These are phyloP conservation scores for Procambarus virginalis DNA, from an alignment of 1,140 invertebrate species.

Conservation along the genomic window DNA sequence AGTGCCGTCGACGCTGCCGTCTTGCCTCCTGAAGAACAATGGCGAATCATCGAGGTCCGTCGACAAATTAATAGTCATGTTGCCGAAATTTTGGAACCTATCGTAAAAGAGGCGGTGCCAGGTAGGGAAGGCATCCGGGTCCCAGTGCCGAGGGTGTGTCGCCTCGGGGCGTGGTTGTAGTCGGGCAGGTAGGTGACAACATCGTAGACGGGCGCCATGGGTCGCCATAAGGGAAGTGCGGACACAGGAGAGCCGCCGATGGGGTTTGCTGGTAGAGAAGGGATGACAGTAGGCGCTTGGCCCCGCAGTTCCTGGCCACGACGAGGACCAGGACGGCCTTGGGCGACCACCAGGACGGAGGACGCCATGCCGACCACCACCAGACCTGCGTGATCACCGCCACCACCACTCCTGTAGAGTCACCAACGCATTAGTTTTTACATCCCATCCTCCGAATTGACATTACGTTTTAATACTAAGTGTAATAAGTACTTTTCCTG, in stretches of 20 bases:
- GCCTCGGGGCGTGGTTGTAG: background rate
- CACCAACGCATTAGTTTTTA: background rate
- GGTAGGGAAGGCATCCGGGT: background rate
- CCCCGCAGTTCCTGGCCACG: background rate
- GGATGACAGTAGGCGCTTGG: background rate
- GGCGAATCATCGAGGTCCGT: slow-evolving; percentile 22
- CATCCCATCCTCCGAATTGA: no score
- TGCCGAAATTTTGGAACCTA: background rate
- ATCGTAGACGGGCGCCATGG: background rate
- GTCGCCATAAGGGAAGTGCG: background rate
- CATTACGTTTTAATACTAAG: no score
- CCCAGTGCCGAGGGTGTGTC: slow-evolving; percentile 20
- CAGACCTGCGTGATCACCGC: background rate
- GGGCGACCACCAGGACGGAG: background rate
- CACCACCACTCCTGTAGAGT: slow-evolving; percentile 6
- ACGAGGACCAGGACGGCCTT: background rate
- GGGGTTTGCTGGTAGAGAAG: background rate
- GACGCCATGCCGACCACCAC: background rate
- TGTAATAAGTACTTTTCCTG: no score
- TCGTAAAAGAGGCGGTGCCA: slow-evolving; percentile 27
- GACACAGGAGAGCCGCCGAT: background rate
- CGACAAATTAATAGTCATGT: background rate
- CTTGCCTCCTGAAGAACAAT: background rate
- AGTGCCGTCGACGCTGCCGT: background rate
- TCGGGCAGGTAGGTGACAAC: background rate